Percentiles rank a stretch among this genome's conserved stretches.
phyloP scores from a whole-genome alignment of 1,140 invertebrate species.

The Drosophila sechellia region DNA sequence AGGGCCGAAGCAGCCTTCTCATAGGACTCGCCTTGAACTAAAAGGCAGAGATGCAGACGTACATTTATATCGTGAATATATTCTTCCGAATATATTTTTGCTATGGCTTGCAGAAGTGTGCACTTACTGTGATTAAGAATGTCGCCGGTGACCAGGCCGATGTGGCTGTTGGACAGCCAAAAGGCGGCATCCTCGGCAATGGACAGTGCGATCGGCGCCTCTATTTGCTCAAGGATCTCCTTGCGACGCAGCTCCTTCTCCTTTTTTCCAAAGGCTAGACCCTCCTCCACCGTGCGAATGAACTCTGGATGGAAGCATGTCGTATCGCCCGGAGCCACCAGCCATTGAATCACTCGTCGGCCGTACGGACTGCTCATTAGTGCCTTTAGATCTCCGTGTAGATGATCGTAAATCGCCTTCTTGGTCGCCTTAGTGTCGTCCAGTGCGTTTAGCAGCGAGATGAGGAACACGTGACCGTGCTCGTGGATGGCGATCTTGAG shows the following conservation, averaged over 20 bases:
- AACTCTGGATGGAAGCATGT: slow-evolving; percentile 90
- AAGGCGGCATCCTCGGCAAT: slow-evolving; percentile 87
- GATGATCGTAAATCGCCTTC: slow-evolving; percentile 91
- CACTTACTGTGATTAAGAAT: slow-evolving; percentile 88
- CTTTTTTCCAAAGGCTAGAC: slow-evolving; percentile 93
- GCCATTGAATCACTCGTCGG: slow-evolving; percentile 91
- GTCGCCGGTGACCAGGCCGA: slow-evolving; percentile 89
- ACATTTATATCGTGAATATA: neutral
- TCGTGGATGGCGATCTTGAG: slow-evolving; percentile 93
- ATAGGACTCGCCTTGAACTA: slow-evolving; percentile 69
- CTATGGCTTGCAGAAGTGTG: no score
- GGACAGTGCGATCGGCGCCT: slow-evolving; percentile 87
- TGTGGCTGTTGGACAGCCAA: slow-evolving; percentile 89
- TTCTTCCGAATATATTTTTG: neutral
- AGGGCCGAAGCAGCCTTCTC: slow-evolving; percentile 84
- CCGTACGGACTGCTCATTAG: slow-evolving; percentile 91
- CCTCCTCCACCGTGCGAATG: slow-evolving; percentile 89
- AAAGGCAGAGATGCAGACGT: neutral
- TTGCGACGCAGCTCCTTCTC: slow-evolving; percentile 88
- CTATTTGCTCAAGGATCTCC: slow-evolving; percentile 90
- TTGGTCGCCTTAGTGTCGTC: slow-evolving; percentile 96
- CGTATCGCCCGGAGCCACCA: slow-evolving; percentile 91
- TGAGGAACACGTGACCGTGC: slow-evolving; percentile 92
- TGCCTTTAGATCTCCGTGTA: slow-evolving; percentile 89
- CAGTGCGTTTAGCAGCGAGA: slow-evolving; percentile 94